Base-by-base conservation (phyloP, 2,797 vertebrate genomes). In the Phoebastria nigripes region DNA sequence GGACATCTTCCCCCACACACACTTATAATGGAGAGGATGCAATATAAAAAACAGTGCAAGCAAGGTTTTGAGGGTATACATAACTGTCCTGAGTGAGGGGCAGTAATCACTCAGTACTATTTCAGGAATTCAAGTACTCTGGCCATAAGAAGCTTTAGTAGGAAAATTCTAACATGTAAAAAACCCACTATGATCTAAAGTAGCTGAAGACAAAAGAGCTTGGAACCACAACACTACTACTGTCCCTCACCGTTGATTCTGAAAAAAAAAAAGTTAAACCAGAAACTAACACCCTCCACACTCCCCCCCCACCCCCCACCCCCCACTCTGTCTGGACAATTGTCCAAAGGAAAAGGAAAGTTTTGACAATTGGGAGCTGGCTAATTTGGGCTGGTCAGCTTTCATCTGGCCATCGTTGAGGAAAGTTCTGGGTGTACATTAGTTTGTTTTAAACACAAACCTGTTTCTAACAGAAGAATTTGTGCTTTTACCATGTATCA, bases 401-500 rank as follows among this genome's bases (percentile, higher is more conserved):
- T 93, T 76, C 6, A 5, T 29, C 31, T 49, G 46, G 22, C 24
- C 44, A 21, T 58, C 7, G 2, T 2, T 31, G 24, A 80, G 20
- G 37, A 41, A 41, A 62, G 20, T 18, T 31, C 58, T 26, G 31
- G 24, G 46, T 11, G 8, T 29, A 52, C 17, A 4, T 39, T 20
- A 7, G 1, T 76, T 52, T 58, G 39, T 69, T 92, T 81, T 88
- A 82, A 86, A 85, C 16, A 65, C 35, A 82, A 59, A 29, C 31
- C 39, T 78, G n/a, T 55, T 94, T 71, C 58, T 86, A 73, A 58
- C 77, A 71, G 58, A 87, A 88, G 49, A 63, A 62, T 90, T 41
- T 83, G 47, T 91, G 58, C 44, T 96, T 92, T 91, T 72, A 54
- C 81, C n/a, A 5, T 29, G 37, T 78, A 70, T 72, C 84, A 61